A percentile compares a stretch with the other conserved stretches of the same genome.
Evolutionary conservation across 2,888 invertebrate species (phyloP).

Genomic region (Graphium colonna): DNA sequence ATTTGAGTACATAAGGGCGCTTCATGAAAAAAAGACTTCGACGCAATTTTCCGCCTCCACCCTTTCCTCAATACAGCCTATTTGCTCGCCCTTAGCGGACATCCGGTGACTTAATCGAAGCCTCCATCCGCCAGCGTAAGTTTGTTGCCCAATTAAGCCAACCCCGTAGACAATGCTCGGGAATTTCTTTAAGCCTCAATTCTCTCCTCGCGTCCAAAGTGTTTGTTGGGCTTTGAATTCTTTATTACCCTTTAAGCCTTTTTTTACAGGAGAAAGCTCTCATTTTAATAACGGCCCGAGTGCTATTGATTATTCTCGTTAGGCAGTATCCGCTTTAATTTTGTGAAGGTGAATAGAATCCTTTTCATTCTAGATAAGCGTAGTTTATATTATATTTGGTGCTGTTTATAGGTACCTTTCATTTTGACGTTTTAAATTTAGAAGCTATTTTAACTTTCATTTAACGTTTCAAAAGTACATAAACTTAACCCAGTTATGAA

Average conservation of each 20-base stretch:
- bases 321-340: conserved; percentile 5
- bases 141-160: conserved; percentile 59
- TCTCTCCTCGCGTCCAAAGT: conserved; percentile 34
- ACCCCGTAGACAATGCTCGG: conserved; percentile 34
- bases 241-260: conserved; percentile 16
- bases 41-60: neutral
- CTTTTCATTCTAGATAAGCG: neutral
- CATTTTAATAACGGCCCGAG: conserved; percentile 30
- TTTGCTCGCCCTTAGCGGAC: conserved; percentile 34
- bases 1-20: neutral
- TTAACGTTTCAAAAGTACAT: too few relatives aligned
- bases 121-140: conserved; percentile 32
- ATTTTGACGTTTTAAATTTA: too few relatives aligned
- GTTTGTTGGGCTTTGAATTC: conserved; percentile 20
- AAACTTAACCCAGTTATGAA: too few relatives aligned
- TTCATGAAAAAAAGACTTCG: neutral
- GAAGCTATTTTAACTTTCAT: too few relatives aligned
- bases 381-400: too few relatives aligned
- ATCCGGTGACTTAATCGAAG: conserved; percentile 51
- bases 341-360: conserved; percentile 2
- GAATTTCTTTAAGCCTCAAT: conserved; percentile 36
- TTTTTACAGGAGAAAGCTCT: conserved; percentile 6
- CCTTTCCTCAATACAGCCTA: neutral
- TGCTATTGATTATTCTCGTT: conserved; percentile 21
- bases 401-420: too few relatives aligned